Conservation (phyloP, 2,888 invertebrate genomes). For the Melanostoma mellinum region DNA sequence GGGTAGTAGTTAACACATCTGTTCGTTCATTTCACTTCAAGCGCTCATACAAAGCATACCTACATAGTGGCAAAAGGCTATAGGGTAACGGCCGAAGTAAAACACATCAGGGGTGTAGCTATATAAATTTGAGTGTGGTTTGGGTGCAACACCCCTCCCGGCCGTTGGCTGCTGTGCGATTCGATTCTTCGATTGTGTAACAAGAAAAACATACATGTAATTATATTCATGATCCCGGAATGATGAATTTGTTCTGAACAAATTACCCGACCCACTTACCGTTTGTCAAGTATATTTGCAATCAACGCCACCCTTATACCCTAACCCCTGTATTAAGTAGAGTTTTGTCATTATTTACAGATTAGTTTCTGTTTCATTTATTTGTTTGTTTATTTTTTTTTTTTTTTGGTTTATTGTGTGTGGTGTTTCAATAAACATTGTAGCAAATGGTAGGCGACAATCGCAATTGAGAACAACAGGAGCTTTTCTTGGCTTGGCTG, state of each 20-base stretch:
- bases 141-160: conserved; percentile 59
- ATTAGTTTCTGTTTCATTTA: conserved; percentile 68
- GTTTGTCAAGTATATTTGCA: conserved; percentile 55
- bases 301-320: conserved; percentile 28
- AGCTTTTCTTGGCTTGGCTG: conserved; percentile 74
- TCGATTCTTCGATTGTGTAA: conserved; percentile 73
- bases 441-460: conserved; percentile 64
- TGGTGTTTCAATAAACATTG: conserved; percentile 69
- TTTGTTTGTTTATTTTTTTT: conserved; percentile 44
- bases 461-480: conserved; percentile 61
- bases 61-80: not conserved
- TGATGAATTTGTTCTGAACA: conserved; percentile 53
- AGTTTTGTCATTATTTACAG: conserved; percentile 71
- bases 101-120: conserved; percentile 41
- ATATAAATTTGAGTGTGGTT: conserved; percentile 72
- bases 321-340: conserved; percentile 36
- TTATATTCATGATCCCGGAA: conserved; percentile 66
- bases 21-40: conserved; percentile 81
- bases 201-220: conserved; percentile 72
- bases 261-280: conserved; percentile 70
- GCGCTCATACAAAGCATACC: conserved; percentile 27
- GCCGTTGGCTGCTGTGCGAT: conserved; percentile 53
- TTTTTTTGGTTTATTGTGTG: conserved; percentile 69
- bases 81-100: conserved; percentile 42
- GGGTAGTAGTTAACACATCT: conserved; percentile 82